Conservation (phyloP, 64 coral and sea anemone genomes). For the Acropora tenuis region DNA sequence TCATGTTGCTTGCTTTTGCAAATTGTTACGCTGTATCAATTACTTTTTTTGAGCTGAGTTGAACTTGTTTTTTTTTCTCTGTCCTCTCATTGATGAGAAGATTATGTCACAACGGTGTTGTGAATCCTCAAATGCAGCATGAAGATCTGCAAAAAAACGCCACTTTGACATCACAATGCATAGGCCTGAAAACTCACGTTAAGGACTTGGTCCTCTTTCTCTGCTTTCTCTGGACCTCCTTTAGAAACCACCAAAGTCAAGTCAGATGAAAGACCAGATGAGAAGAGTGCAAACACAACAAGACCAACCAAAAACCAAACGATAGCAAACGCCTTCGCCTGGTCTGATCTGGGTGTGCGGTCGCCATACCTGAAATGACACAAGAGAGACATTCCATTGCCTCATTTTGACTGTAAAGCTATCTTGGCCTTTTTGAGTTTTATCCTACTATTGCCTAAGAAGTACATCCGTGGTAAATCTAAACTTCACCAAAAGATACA, state of each 20-base stretch:
- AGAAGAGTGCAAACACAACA: conserved; percentile 77
- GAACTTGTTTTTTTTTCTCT: no score
- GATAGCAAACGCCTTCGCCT: conserved; percentile 70
- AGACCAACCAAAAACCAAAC: conserved; percentile 89
- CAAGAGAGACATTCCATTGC: not conserved
- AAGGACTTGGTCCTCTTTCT: not conserved
- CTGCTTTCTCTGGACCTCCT: not conserved
- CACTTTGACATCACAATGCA: no score
- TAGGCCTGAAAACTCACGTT: not conserved
- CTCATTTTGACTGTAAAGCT: not conserved
- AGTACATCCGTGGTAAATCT: no score
- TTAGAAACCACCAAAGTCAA: conserved; percentile 21
- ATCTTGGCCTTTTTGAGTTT: not conserved
- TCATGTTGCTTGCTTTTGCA: no score
- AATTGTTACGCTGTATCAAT: no score
- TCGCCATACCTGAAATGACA: conserved; percentile 82
- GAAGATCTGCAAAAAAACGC: no score
- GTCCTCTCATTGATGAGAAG: no score
- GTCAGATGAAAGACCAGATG: conserved; percentile 58
- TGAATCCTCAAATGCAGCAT: no score
- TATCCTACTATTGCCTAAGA: no score
- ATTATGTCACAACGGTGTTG: no score
- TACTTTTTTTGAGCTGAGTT: no score
- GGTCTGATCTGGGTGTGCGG: conserved; percentile 81
- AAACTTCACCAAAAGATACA: no score